Base-by-base conservation (phyloP, 2,113 vertebrate genomes). In the Apistogramma diplotaenia region DNA sequence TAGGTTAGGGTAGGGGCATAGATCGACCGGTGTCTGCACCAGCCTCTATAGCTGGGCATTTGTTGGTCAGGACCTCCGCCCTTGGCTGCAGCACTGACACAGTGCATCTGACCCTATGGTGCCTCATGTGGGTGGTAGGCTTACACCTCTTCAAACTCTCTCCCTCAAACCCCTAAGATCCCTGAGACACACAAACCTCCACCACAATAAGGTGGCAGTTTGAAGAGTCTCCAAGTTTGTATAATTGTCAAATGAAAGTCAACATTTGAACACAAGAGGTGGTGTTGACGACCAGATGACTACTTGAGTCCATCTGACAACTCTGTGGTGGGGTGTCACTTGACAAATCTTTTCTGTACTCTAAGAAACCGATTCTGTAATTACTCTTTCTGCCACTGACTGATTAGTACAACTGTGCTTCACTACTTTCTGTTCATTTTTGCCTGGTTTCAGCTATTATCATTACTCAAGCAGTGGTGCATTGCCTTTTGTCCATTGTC, bases 401-500 rank as follows among this genome's bases (percentile, higher is more conserved):
- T 70, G 65, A 70, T 51, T 51, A 70, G 43, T 70, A 31, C 43
- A 46, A 70, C 43, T 70, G 18, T 70, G 43, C 10, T 31, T 29
- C 43, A 51, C 43, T 31, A 51, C 43, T 70, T 70, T 51, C 43
- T 70, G 65, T 31, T 70, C 10, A 25, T 70, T 70, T 51, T 18
- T 70, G 65, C 65, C 43, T 1, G 1, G 43, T 70, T 70, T 51
- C 43, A n/a, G 65, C 25, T 70, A 49, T 67, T 49, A 67, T 70
- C 40, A 78, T 70, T 70, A 78, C 35, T 78, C 61, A 67, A 5
- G 49, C 25, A 56, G 49, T 55, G 70, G 49, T 43, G 46, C 78
- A 23, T 29, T n/a, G 33, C 49, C 10, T 33, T 76, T 59, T 72
- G 43, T 76, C 70, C 21, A 51, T n/a, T 59, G 53, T 74, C 59